These are phyloP conservation scores for Tylochromis polylepis DNA, from an alignment of 2,113 vertebrate species.

Conservation along the genomic window DNA sequence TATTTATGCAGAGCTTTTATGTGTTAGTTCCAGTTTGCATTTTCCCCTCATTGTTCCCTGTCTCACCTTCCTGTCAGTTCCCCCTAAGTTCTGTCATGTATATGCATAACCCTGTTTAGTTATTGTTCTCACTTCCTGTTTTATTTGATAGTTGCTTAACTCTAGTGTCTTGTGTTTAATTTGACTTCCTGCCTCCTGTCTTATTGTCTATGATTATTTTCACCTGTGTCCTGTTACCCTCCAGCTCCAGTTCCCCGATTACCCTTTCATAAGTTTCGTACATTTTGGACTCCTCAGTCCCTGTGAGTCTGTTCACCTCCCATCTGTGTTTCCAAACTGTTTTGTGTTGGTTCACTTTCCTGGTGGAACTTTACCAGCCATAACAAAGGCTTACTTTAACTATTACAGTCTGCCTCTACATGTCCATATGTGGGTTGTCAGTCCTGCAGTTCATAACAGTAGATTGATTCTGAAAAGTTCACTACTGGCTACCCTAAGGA, in stretches of 20 bases:
- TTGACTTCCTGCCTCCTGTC: background rate
- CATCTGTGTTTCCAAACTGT: background rate
- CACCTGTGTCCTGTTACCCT: background rate
- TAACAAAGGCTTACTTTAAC: background rate
- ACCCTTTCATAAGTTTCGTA: background rate
- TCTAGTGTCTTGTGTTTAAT: background rate
- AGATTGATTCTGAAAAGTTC: background rate
- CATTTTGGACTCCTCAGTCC: background rate
- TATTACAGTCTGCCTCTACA: background rate
- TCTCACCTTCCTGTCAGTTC: background rate
- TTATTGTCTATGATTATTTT: background rate
- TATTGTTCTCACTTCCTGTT: background rate
- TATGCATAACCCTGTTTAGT: background rate
- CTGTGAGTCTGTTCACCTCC: background rate
- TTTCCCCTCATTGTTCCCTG: background rate
- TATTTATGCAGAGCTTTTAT: background rate
- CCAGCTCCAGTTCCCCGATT: background rate
- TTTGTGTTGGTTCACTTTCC: background rate
- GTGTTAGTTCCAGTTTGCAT: background rate
- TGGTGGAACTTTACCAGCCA: background rate
- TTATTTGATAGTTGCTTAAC: background rate
- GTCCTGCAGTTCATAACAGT: background rate
- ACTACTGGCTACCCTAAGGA: background rate
- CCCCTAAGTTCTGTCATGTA: background rate
- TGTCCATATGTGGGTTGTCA: background rate